Conservation (phyloP, 2,888 invertebrate genomes). For the Acrocyrtus sp. region DNA sequence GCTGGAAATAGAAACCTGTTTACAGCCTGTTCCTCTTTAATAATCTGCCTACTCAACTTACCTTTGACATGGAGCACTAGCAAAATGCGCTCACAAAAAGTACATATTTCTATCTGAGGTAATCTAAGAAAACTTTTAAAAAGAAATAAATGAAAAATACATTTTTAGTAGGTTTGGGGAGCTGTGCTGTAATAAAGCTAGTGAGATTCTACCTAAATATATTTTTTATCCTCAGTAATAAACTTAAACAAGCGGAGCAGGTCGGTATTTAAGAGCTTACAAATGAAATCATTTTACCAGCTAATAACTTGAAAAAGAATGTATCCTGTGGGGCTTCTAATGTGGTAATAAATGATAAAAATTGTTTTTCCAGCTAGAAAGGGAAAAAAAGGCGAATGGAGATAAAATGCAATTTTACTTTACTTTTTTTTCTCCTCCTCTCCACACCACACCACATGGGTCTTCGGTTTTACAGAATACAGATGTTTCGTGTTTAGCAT, state of each 20-base stretch:
- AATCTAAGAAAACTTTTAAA: neutral
- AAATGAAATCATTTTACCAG: constrained; percentile 3
- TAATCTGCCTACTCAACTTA: too few species aligned
- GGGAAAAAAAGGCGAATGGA: neutral
- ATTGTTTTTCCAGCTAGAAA: neutral
- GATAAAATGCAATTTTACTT: neutral
- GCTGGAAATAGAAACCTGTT: constrained; percentile 6
- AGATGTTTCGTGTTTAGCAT: too few species aligned
- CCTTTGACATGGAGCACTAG: too few species aligned
- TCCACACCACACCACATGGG: neutral
- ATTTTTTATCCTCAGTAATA: too few species aligned
- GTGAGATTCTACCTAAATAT: too few species aligned
- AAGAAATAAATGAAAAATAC: neutral
- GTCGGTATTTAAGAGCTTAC: neutral
- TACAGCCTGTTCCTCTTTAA: neutral
- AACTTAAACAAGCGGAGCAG: neutral
- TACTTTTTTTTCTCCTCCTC: neutral
- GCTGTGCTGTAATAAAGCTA: too few species aligned
- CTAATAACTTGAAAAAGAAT: neutral
- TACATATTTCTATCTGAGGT: neutral
- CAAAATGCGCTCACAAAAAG: neutral
- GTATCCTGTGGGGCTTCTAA: neutral
- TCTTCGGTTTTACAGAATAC: neutral
- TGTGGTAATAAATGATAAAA: too few species aligned
- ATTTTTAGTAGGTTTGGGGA: too few species aligned